These are phyloP conservation scores for Drosophila ambigua DNA, from an alignment of 1,140 invertebrate species.

Conservation along the genomic window DNA sequence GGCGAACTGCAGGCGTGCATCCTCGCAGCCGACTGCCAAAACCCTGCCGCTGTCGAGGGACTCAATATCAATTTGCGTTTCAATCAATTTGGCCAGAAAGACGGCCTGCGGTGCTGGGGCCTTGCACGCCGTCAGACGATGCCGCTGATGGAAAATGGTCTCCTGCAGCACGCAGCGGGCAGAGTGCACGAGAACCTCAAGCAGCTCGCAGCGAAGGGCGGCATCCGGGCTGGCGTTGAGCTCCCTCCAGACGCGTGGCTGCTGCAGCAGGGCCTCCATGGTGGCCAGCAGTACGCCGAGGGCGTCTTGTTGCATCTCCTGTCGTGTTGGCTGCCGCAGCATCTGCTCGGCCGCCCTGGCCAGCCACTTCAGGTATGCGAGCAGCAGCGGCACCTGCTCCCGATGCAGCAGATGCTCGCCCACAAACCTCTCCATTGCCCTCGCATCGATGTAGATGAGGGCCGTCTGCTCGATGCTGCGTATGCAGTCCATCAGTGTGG, in stretches of 20 bases:
- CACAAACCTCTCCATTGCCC: slow-evolving; percentile 78
- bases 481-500: slow-evolving; percentile 58
- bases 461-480: slow-evolving; percentile 63
- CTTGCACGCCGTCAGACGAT: slow-evolving; percentile 36
- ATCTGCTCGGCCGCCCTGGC: slow-evolving; percentile 27
- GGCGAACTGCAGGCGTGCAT: slow-evolving; percentile 36
- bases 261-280: slow-evolving; percentile 62
- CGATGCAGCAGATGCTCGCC: slow-evolving; percentile 70
- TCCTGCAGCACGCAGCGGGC: slow-evolving; percentile 61
- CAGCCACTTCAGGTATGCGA: slow-evolving; percentile 55
- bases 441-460: slow-evolving; percentile 78
- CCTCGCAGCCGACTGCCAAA: slow-evolving; percentile 28
- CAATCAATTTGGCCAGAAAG: slow-evolving; percentile 83
- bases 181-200: slow-evolving; percentile 53
- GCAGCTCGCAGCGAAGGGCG: slow-evolving; percentile 52
- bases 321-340: slow-evolving; percentile 22
- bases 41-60: slow-evolving; percentile 30
- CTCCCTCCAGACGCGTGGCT: slow-evolving; percentile 66
- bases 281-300: slow-evolving; percentile 49
- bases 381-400: slow-evolving; percentile 54
- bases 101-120: slow-evolving; percentile 66
- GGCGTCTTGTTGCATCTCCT: slow-evolving; percentile 37
- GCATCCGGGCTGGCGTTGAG: slow-evolving; percentile 51
- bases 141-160: slow-evolving; percentile 79
- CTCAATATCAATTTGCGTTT: slow-evolving; percentile 78